Conservation (phyloP, 92 coral and sea anemone species). For the Epizoanthus illoricatus region DNA sequence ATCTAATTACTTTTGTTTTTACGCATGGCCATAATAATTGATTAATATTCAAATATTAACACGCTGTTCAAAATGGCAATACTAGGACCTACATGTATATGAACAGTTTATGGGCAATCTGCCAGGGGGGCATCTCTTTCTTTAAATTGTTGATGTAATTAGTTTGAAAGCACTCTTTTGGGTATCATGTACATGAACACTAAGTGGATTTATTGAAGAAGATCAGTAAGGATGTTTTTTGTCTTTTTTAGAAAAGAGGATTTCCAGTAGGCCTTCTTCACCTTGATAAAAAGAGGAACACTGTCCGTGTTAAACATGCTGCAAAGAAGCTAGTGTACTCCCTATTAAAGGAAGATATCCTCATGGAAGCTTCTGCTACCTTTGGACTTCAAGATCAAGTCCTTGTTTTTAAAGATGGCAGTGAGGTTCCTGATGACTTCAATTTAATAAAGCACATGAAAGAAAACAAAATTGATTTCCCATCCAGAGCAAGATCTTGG, state of each 20-base stretch:
- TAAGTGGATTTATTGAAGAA: not conserved
- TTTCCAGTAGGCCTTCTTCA: conserved; percentile 19
- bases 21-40: too few species aligned
- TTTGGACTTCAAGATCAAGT: conserved; percentile 1
- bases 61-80: too few species aligned
- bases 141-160: too few species aligned
- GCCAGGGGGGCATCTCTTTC: too few species aligned
- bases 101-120: too few species aligned
- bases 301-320: not conserved
- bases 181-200: too few species aligned
- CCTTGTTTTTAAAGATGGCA: conserved; percentile 25
- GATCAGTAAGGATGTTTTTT: not conserved
- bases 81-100: too few species aligned
- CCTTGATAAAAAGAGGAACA: not conserved
- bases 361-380: conserved; percentile 3
- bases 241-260: conserved; percentile 3
- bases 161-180: too few species aligned
- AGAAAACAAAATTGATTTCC: conserved; percentile 9
- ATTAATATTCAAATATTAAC: too few species aligned
- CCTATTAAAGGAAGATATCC: conserved; percentile 8
- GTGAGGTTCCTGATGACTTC: conserved; percentile 31
- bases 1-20: too few species aligned
- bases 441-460: not conserved
- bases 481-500: conserved; percentile 2
- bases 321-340: not conserved